These are phyloP conservation scores for Ernsta delagoae DNA, from an alignment of 2,888 invertebrate species.

Conservation along the genomic window DNA sequence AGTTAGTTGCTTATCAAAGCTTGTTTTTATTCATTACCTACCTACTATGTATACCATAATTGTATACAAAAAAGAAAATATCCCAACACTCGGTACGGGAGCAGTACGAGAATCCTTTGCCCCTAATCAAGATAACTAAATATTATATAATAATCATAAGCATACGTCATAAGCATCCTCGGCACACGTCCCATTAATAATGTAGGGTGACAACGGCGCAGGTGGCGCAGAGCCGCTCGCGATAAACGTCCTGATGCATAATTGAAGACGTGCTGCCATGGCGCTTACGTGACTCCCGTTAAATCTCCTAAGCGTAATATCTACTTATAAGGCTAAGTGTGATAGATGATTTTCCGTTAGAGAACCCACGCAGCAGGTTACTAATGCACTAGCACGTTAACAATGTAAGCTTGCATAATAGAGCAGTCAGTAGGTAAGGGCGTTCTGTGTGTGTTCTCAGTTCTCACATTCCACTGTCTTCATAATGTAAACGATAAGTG, in stretches of 20 bases:
- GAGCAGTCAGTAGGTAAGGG: not conserved
- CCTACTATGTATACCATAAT: not conserved
- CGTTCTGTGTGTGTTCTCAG: too few species aligned
- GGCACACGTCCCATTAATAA: constrained; percentile 68
- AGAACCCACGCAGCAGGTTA: constrained; percentile 19
- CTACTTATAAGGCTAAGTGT: constrained; percentile 53
- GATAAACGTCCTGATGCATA: constrained; percentile 80
- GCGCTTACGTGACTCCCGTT: constrained; percentile 57
- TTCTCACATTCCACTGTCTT: not conserved
- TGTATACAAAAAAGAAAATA: too few species aligned
- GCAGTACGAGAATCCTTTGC: constrained; percentile 21
- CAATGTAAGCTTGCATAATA: not conserved
- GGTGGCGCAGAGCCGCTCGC: constrained; percentile 61
- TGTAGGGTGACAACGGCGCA: constrained; percentile 77
- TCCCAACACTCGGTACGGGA: not conserved
- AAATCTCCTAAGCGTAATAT: constrained; percentile 54
- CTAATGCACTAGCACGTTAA: constrained; percentile 28
- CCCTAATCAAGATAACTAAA: constrained; percentile 29
- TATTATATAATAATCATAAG: constrained; percentile 27
- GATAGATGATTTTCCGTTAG: constrained; percentile 53
- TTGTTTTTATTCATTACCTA: too few species aligned
- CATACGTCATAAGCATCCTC: constrained; percentile 34
- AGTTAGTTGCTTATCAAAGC: too few species aligned
- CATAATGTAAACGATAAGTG: too few species aligned
- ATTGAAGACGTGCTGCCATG: constrained; percentile 71